A percentile compares a stretch with the other conserved stretches of the same genome.
Evolutionary conservation across 2,888 invertebrate species (phyloP).

Genomic region (Chrysolina americana): DNA sequence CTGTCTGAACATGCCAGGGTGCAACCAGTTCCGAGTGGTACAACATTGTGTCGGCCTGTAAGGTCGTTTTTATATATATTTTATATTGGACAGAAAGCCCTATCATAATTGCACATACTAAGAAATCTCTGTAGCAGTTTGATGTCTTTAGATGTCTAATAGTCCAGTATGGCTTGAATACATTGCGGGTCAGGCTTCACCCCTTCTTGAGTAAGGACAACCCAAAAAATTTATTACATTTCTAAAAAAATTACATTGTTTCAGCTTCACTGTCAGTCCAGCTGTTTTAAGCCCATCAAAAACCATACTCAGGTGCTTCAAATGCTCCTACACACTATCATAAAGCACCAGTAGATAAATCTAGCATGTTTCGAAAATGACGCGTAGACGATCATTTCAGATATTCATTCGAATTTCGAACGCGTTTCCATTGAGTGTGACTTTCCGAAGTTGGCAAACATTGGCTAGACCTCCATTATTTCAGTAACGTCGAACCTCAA

Average conservation of each 20-base stretch:
- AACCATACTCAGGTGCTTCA: background rate
- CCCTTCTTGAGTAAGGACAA: slow-evolving; percentile 14
- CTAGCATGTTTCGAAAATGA: too few species aligned
- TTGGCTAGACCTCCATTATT: too few species aligned
- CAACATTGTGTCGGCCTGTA: too few species aligned
- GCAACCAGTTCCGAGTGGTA: background rate
- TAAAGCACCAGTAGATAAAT: background rate
- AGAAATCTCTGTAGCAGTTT: slow-evolving; percentile 34
- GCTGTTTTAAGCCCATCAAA: background rate
- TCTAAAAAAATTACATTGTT: background rate
- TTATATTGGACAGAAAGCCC: slow-evolving; percentile 30
- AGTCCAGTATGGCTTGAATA: slow-evolving; percentile 28
- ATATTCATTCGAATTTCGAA: too few species aligned
- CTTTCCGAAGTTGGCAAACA: too few species aligned
- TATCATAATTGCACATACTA: slow-evolving; percentile 35
- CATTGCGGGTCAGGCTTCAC: slow-evolving; percentile 28
- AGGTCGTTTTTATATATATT: background rate
- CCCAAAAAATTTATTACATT: slow-evolving; percentile 25
- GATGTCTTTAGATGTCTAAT: slow-evolving; percentile 28
- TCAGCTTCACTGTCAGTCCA: slow-evolving; percentile 23
- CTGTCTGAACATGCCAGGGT: slow-evolving; percentile 31
- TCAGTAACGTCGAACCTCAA: too few species aligned
- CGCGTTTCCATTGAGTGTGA: too few species aligned
- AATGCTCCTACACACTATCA: background rate
- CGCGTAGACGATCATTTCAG: too few species aligned